Percentiles rank a stretch among this genome's conserved stretches.
Evolutionary conservation across 2,888 invertebrate species (phyloP).

Genomic region (Amorpha juglandis): DNA sequence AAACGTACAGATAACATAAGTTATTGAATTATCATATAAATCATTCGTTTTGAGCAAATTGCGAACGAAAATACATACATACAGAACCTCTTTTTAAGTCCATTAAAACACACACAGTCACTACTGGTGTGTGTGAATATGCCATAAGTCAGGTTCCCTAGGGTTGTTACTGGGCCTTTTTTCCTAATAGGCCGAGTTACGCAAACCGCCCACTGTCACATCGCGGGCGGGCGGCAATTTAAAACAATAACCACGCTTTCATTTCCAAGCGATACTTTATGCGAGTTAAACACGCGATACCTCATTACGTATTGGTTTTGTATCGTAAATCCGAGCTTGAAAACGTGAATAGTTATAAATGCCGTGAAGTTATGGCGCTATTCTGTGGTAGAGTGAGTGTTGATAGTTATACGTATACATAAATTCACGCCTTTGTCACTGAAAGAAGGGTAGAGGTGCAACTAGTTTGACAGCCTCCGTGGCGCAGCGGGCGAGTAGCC

Average conservation of each 20-base stretch:
- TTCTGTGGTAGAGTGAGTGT: not conserved
- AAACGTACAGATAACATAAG: too few species aligned
- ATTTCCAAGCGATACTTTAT: constrained; percentile 72
- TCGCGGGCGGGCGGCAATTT: constrained; percentile 76
- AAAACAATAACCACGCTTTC: constrained; percentile 80
- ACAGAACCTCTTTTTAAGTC: too few species aligned
- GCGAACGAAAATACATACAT: too few species aligned
- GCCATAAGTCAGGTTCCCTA: constrained; percentile 28
- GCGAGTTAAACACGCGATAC: constrained; percentile 65
- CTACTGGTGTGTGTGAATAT: not conserved
- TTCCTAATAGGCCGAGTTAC: constrained; percentile 42
- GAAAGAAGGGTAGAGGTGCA: too few species aligned
- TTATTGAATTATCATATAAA: too few species aligned
- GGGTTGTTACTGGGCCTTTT: constrained; percentile 29
- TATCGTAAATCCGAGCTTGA: constrained; percentile 39
- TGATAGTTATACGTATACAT: not conserved
- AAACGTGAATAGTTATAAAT: constrained; percentile 51
- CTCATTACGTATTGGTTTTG: constrained; percentile 43
- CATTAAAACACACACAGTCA: not conserved
- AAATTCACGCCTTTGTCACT: too few species aligned
- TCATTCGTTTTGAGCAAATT: too few species aligned
- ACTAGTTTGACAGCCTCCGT: too few species aligned
- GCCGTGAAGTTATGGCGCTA: not conserved
- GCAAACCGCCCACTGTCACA: constrained; percentile 73
- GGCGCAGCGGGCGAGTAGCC: too few species aligned